Percentiles rank a stretch among this genome's conserved stretches.
These are phyloP conservation scores for Myotis myotis DNA, from an alignment of 2,797 vertebrate species.

Conservation along the genomic window DNA sequence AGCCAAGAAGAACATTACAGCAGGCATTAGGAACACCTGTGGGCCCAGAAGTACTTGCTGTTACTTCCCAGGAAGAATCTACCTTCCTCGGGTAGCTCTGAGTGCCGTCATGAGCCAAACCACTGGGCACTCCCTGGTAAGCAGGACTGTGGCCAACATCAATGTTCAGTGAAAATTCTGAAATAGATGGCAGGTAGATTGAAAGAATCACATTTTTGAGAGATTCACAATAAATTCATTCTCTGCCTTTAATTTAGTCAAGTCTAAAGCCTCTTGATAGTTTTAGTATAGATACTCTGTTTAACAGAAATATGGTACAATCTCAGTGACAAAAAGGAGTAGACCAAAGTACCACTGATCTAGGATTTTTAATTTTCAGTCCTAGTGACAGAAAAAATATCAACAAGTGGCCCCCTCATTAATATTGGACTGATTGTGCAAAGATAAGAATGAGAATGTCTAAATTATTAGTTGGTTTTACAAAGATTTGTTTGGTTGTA, in stretches of 20 bases:
- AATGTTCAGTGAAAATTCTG: background rate
- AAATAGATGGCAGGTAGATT: background rate
- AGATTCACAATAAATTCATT: background rate
- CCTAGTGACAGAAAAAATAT: background rate
- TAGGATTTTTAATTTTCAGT: slow-evolving; percentile 18
- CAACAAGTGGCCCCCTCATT: background rate
- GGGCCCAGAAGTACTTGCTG: background rate
- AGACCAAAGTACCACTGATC: background rate
- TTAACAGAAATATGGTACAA: background rate
- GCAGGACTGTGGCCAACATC: background rate
- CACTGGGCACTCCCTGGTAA: background rate
- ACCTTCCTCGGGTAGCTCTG: background rate
- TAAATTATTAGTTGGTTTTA: slow-evolving; percentile 6
- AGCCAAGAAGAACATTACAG: background rate
- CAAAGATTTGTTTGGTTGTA: background rate
- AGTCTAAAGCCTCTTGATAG: background rate
- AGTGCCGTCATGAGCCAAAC: background rate
- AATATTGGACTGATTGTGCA: background rate
- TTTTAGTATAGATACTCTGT: background rate
- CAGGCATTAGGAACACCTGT: background rate
- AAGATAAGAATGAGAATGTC: background rate
- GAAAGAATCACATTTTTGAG: background rate
- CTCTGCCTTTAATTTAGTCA: background rate
- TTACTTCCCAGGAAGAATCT: background rate
- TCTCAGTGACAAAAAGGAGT: background rate